Percentiles rank a stretch among this genome's conserved stretches.
Evolutionary conservation across 2,113 vertebrate species (phyloP).

Genomic region (Ictalurus furcatus): DNA sequence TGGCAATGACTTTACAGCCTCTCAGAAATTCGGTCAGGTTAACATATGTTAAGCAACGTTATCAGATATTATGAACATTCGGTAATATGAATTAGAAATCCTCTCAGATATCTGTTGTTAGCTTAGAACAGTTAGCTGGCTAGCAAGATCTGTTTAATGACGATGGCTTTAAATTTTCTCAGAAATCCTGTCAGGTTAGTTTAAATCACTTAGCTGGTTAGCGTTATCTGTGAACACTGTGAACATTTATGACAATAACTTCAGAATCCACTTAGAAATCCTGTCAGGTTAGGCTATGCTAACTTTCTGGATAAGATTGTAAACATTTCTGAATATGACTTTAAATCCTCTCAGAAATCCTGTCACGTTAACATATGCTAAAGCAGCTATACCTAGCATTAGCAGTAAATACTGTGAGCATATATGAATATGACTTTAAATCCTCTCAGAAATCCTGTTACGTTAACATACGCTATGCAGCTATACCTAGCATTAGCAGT

Average conservation of each 20-base stretch:
- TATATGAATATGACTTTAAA: neutral
- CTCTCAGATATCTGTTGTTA: neutral
- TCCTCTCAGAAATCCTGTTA: neutral
- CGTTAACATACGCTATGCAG: neutral
- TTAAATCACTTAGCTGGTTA: neutral
- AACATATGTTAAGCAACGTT: neutral
- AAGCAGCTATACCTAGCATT: too few relatives aligned
- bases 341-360: neutral
- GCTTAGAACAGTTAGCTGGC: too few relatives aligned
- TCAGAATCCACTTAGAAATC: neutral
- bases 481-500: too few relatives aligned
- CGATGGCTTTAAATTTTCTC: neutral
- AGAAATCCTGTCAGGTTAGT: neutral
- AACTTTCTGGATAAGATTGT: too few relatives aligned
- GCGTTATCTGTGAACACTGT: neutral
- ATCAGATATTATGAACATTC: neutral
- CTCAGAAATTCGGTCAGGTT: neutral
- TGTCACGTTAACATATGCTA: neutral
- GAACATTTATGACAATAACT: neutral
- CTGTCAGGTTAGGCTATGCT: too few relatives aligned
- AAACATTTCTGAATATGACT: neutral
- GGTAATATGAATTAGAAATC: neutral
- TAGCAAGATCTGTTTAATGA: neutral
- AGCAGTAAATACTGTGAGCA: too few relatives aligned
- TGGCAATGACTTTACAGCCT: neutral